Base-by-base conservation (phyloP, 64 coral and sea anemone species). In the Montipora cactus region DNA sequence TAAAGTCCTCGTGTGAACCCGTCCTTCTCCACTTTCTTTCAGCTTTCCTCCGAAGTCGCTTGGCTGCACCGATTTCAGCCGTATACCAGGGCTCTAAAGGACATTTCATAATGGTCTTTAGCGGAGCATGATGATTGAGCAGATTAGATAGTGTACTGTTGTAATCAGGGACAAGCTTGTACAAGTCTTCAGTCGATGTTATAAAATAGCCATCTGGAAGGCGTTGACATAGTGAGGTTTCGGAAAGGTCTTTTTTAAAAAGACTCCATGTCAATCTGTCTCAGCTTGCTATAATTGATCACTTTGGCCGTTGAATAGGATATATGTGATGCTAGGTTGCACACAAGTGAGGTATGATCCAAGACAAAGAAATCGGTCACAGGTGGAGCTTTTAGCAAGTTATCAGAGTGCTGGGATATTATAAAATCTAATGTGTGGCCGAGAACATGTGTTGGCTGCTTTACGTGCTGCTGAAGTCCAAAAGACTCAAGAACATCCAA, bases 21-120 rank as follows among this genome's bases (percentile, higher is more conserved):
- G 91, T 85, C 5, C 14, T 49, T 55, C 91, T 18, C 89, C 89
- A 90, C 59, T 11, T 23, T 47, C 77, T 80, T 50, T 79, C 75
- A 45, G 75, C 75, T 58, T 92, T 92, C 25, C 80, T 92, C 90
- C 90, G 59, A 74, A 92, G 81, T 16, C 53, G 70, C 37, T 93
- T 84, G 75, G 80, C 90, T 74, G 90, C 89, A 19, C 57, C 8
- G 8, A 90, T 90, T 78, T 90, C 44, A 59, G 88, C n/a, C 55
- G 75, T 77, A 49, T 79, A 89, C 88, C 74, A 91, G 49, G 89
- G 89, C 20, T 71, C 77, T 4, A 55, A 80, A 90, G 77, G 57
- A 47, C 59, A 59, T 20, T 76, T 16, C 47, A 47, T 90, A 44
- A 90, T 44, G 47, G 53, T 59, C 45, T 90, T 90, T 19, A 80